Base-by-base conservation (phyloP, 2,888 invertebrate species). In the Hymenopus coronatus region DNA sequence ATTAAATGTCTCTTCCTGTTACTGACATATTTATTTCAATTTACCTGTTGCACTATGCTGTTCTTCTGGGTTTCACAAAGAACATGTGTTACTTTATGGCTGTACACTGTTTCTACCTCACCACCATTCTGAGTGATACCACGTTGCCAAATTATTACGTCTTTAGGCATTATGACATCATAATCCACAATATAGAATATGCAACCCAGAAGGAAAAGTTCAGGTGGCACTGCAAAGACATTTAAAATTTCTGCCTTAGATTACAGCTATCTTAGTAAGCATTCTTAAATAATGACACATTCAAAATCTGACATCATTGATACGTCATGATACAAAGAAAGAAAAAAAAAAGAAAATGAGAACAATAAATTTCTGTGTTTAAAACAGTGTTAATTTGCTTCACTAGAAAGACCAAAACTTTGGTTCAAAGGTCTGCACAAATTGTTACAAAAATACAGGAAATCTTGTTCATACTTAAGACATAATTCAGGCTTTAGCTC, bases 181-280 rank as follows among this genome's bases (percentile, higher is more conserved):
- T 97, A 97, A 92, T 98, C 98, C 91, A 96, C 96, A 90, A 98
- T 97, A 90, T 97, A 97, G 92, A 99, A 99, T 81, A 98, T 97
- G 93, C 99, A 99, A 12, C 99, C 99, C 70, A 98, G 94, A 85
- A 99, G 94, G 93, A 98, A 99, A 88, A 98, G 94, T 91, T 98
- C 98, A 0, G 97, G 96, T 15, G 99, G 98, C 91, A 97, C 94
- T 93, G 91, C 30, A 91, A 91, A 70, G 54, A 20, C 15, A 15
- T 6, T 70, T 70, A 20, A 20, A 40, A 70, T 70, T 20, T 70
- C 54, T 20, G 25, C 54, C 54, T 70, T 70, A 70, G 15, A 54
- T 46, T 14, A n/a, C n/a, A 33, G 33, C 8, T 33, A 8, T 33
- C 33, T 8, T 8, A 6, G 6, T 33, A 33, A 40, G 12, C 12